Conservation (phyloP, 2,797 vertebrate species). For the Myotis myotis region DNA sequence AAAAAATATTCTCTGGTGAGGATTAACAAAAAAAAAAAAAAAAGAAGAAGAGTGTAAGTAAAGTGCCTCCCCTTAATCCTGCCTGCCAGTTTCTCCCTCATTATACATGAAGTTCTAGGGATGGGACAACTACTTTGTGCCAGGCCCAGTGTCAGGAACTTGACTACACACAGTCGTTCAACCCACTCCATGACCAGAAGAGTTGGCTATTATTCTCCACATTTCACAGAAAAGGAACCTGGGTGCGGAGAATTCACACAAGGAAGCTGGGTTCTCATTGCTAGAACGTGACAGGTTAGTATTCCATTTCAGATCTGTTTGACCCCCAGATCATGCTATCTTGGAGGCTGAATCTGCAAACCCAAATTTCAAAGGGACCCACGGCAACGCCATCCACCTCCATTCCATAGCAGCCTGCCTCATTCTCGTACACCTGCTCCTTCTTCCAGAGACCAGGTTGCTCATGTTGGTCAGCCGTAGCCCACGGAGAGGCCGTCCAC, state of each 20-base stretch:
- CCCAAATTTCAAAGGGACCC: neutral
- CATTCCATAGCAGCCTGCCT: neutral
- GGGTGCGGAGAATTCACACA: neutral
- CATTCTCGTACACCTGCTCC: neutral
- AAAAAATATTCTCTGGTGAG: neutral
- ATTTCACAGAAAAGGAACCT: neutral
- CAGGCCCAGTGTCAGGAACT: neutral
- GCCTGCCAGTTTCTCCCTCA: neutral
- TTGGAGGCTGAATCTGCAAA: neutral
- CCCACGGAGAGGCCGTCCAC: neutral
- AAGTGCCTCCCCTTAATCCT: neutral
- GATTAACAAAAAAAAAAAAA: neutral
- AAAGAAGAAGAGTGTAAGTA: neutral
- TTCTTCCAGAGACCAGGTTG: neutral
- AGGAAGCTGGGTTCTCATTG: neutral
- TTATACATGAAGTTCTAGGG: neutral
- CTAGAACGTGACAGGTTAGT: no score
- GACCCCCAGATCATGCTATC: neutral
- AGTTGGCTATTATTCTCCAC: neutral
- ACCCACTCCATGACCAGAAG: fast-evolving
- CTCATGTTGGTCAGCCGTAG: neutral
- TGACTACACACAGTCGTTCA: neutral
- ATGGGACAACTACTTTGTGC: neutral
- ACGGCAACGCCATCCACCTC: fast-evolving
- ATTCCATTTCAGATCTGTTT: neutral